Base-by-base conservation (phyloP, 64 coral and sea anemone species). In the Montipora capricornis region DNA sequence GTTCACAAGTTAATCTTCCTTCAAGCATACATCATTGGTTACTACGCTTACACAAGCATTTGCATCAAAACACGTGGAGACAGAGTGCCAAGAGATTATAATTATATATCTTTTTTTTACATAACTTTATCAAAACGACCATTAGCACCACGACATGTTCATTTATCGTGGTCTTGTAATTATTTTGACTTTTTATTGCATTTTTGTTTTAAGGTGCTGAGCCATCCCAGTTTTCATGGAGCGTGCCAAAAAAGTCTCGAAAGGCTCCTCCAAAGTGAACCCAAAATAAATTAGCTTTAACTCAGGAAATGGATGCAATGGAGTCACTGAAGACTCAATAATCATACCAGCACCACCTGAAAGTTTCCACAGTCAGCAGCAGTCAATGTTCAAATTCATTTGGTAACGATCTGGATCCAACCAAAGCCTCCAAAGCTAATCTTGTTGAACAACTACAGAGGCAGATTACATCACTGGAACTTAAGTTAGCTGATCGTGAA, bases 81-180 rank as follows among this genome's bases (percentile, higher is more conserved):
- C 29, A 37, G 29, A 37, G 29, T 37, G 29, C 29, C 29, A 37
- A 37, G 29, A 37, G 29, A 37, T 37, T 76, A 76, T 6, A 47
- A 29, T 76, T 76, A 10, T 4, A 29, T 76, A 76, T 55, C 44
- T 76, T 76, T 76, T 37, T 37, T 2, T 37, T 37, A 37, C 74
- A 76, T 76, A 76, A 76, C 74, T 46, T 29, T 76, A 76, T 76
- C 20, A 45, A 76, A 76, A 76, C 12, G 22, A 76, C 74, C 74
- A 76, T 76, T 76, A 78, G 60, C 60, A 78, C 45, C 76, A 78
- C 47, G 5, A 48, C 47, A 78, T 5, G 44, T 17, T 17, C 45
- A 78, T 16, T 50, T 78, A 78, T 78, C 12, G 12, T 76, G 74
- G 74, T 76, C 74, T 49, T 52, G 46, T 78, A 78, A 14, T 48